Evolutionary conservation across 2,797 vertebrate species (phyloP), one percentile per base, ranked within the genome.

Genomic region (Gouania willdenowi): DNA sequence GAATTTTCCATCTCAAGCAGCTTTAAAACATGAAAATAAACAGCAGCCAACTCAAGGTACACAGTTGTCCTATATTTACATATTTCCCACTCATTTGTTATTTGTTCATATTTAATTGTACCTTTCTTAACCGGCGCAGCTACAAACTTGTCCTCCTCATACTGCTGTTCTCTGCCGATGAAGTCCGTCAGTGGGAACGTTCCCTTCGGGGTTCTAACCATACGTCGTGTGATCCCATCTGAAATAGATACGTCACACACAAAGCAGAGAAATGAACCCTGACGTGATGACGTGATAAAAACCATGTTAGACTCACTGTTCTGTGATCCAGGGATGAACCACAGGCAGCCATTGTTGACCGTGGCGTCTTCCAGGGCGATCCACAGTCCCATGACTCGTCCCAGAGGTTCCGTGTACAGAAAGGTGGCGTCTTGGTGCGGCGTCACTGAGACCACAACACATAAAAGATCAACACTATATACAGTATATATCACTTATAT

Each of bases 311-410:
- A 8, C 47, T 36, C 80, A 98, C 97, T 70, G 5, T 62, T 90
- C 25, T 99, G 96, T 6, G 95, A 95, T 20, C 93, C 92, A 0
- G 95, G 97, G 37, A 98, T 92, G 64, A 98, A 97, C 93, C 93
- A 96, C 53, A 99, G 80, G 41, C 96, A 98, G 84, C 94, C 88
- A 0, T 99, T 99, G 54, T 92, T 81, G 18, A 69, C 56, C 0
- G 84, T 92, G 28, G 93, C 91, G 0, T 98, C 92, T 58, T 99
- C 93, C 75, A 98, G 62, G 0, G 96, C 93, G 0, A 98, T 88
- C 97, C 97, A 99, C 25, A 98, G 0, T 0, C 97, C 97, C 65
- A 91, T 51, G 6, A 98, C 60, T 18, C 87, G 76, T 13, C 93
- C 92, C 67, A 97, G 82, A 0, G 97, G 97, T 74, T 96, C 90